A percentile compares a stretch with the other conserved stretches of the same genome.
phyloP scores from a whole-genome alignment of 1,140 invertebrate species.

The Muscidifurax raptorellus region DNA sequence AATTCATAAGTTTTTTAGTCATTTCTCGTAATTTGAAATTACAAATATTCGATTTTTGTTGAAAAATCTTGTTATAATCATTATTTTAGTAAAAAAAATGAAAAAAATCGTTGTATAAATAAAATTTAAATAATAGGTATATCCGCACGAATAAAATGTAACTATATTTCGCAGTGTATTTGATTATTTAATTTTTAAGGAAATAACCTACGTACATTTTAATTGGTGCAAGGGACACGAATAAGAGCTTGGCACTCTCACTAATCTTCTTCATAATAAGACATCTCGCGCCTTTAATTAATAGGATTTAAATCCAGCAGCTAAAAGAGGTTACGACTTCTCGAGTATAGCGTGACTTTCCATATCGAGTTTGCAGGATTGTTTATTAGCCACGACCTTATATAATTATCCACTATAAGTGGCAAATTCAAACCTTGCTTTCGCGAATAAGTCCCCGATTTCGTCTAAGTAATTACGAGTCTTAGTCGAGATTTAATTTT shows the following conservation, averaged over 20 bases:
- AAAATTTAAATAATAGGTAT: neutral
- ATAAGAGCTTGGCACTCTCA: neutral
- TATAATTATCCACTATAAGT: slow-evolving; percentile 13
- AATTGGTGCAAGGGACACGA: neutral
- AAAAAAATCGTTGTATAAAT: neutral
- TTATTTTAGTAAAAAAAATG: neutral
- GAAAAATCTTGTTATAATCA: too few relatives aligned
- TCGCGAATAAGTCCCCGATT: neutral
- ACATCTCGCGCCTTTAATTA: neutral
- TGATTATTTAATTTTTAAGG: too few relatives aligned
- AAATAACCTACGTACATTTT: neutral
- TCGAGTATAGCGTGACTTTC: neutral
- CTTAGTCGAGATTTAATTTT: slow-evolving; percentile 57
- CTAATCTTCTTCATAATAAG: neutral
- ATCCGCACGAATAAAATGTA: too few relatives aligned
- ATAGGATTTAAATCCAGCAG: neutral
- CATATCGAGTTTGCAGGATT: slow-evolving; percentile 6
- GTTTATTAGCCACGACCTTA: slow-evolving; percentile 33
- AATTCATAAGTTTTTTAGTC: neutral
- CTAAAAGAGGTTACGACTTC: neutral
- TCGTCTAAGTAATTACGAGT: slow-evolving; percentile 59
- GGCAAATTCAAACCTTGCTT: neutral
- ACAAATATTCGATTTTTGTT: too few relatives aligned
- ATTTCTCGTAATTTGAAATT: neutral
- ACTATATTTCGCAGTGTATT: too few relatives aligned